These are phyloP conservation scores for Pilophorus perplexus DNA, from an alignment of 2,888 invertebrate genomes.

Conservation along the genomic window DNA sequence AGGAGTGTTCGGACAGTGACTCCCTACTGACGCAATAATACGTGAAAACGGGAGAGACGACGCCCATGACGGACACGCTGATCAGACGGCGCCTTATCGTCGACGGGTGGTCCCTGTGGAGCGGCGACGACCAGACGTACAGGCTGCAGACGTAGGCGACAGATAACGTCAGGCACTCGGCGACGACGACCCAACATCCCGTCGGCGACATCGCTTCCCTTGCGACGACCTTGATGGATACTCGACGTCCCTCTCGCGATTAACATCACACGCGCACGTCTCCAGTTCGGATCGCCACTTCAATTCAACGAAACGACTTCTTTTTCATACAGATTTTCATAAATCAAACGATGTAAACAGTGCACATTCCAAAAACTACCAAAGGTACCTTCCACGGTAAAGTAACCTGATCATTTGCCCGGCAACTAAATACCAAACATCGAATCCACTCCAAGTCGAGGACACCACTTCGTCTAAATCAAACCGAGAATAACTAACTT, in stretches of 20 bases:
- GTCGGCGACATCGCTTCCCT: neutral
- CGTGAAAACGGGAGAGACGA: constrained; percentile 74
- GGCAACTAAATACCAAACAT: no score
- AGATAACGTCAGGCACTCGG: constrained; percentile 74
- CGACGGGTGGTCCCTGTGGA: constrained; percentile 80
- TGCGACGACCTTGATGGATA: neutral
- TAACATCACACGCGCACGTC: neutral
- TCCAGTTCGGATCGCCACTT: no score
- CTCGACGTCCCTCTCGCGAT: neutral
- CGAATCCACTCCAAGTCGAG: no score
- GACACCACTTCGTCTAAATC: no score
- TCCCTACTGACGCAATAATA: constrained; percentile 68
- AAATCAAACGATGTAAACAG: no score
- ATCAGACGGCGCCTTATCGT: constrained; percentile 84
- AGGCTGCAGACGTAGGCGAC: constrained; percentile 80
- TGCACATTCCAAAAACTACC: no score
- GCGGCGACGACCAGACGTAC: constrained; percentile 74
- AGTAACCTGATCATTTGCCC: no score
- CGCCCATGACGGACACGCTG: constrained; percentile 78
- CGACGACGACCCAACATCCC: constrained; percentile 54
- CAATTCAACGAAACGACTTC: no score
- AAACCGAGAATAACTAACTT: no score
- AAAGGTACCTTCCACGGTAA: no score
- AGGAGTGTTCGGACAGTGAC: constrained; percentile 61
- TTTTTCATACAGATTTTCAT: no score